Conservation (phyloP, 35 echinoderm and acorn worm species). For the Chiridota heheva region DNA sequence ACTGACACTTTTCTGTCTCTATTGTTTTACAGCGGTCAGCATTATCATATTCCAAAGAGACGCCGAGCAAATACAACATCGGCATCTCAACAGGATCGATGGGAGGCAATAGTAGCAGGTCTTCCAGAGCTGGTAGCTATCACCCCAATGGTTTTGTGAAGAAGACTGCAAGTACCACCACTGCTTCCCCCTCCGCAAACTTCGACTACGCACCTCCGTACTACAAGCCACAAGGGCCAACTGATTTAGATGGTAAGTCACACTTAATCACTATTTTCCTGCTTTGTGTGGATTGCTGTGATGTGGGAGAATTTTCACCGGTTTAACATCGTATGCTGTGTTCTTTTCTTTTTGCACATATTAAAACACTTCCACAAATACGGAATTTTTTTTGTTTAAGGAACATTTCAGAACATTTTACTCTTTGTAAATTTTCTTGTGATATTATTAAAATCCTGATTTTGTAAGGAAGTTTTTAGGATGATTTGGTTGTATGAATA, state of each 20-base stretch:
- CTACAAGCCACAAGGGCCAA: slow-evolving; percentile 75
- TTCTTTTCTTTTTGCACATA: too few species aligned
- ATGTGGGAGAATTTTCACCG: too few species aligned
- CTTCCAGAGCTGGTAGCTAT: slow-evolving; percentile 56
- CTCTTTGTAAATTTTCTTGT: too few species aligned
- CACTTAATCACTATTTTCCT: background rate
- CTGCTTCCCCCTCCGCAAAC: slow-evolving; percentile 71
- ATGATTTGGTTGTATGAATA: too few species aligned
- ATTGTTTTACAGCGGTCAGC: slow-evolving; percentile 73
- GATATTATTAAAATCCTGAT: too few species aligned
- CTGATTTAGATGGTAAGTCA: slow-evolving; percentile 93
- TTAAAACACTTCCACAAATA: too few species aligned
- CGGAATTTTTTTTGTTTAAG: too few species aligned
- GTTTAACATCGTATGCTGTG: too few species aligned
- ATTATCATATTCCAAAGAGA: slow-evolving; percentile 86
- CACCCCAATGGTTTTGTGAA: slow-evolving; percentile 79
- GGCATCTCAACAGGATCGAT: slow-evolving; percentile 91
- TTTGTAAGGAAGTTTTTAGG: too few species aligned
- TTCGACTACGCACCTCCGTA: slow-evolving; percentile 83
- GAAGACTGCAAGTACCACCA: slow-evolving; percentile 89
- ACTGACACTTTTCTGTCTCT: too few species aligned
- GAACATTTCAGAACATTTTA: too few species aligned
- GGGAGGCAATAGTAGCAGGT: slow-evolving; percentile 63
- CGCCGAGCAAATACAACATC: slow-evolving; percentile 76
- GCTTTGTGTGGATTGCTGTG: too few species aligned